Percentiles rank a stretch among this genome's conserved stretches.
Conservation (phyloP, 2,888 invertebrate species). For the Griposia aprilina region DNA sequence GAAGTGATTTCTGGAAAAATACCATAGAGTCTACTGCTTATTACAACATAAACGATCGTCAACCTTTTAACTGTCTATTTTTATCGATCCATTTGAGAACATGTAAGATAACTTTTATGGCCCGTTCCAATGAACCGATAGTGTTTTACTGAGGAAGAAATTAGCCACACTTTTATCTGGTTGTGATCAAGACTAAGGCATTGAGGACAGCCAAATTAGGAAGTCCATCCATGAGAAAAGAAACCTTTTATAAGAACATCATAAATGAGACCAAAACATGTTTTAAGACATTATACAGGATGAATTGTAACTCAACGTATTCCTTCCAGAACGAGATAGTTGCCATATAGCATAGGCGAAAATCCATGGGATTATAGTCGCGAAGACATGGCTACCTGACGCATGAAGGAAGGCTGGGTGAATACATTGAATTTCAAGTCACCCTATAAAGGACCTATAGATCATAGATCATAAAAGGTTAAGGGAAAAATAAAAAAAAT, state of each 20-base stretch:
- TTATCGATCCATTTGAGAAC: slow-evolving; percentile 29
- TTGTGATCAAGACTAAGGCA: background rate
- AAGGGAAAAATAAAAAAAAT: no score
- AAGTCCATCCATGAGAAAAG: background rate
- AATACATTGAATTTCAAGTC: no score
- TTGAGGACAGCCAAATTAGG: background rate
- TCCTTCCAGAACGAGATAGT: no score
- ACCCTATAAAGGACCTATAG: no score
- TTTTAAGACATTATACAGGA: background rate
- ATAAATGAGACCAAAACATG: background rate
- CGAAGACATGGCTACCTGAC: no score
- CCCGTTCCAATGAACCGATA: slow-evolving; percentile 18
- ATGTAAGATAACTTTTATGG: slow-evolving; percentile 34
- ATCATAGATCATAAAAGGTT: background rate
- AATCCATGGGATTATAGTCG: no score
- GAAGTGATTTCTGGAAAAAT: background rate
- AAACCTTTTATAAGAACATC: background rate
- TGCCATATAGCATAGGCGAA: no score
- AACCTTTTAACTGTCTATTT: slow-evolving; percentile 4
- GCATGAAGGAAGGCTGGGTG: no score
- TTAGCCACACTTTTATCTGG: slow-evolving; percentile 1
- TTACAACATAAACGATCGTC: background rate
- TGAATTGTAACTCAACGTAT: no score
- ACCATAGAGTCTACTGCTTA: background rate
- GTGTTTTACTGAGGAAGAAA: slow-evolving; percentile 14